These are phyloP conservation scores for Myotis myotis DNA, from an alignment of 2,797 vertebrate genomes.

Conservation along the genomic window DNA sequence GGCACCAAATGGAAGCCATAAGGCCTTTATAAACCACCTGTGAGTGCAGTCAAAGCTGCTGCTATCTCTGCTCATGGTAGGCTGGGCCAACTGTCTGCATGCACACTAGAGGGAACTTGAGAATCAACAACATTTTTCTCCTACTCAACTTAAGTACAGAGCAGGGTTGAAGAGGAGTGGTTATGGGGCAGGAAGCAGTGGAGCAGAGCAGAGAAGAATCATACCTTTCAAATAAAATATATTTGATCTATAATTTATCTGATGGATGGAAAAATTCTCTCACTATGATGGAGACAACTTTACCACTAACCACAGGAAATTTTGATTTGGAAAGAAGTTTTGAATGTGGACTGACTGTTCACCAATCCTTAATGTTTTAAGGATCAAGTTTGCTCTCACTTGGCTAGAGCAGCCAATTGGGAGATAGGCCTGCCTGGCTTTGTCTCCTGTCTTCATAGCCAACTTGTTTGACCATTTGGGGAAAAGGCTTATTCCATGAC, in stretches of 20 bases:
- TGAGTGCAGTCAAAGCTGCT: neutral
- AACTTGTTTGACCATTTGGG: neutral
- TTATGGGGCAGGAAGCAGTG: neutral
- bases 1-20: neutral
- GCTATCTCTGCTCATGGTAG: neutral
- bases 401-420: slow-evolving; percentile 23
- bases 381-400: neutral
- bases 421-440: neutral
- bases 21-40: neutral
- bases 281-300: neutral
- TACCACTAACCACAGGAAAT: slow-evolving; percentile 28
- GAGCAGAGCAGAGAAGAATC: neutral
- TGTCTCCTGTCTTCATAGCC: slow-evolving; percentile 11
- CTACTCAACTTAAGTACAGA: neutral
- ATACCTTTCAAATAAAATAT: neutral
- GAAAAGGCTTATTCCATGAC: neutral
- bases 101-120: neutral
- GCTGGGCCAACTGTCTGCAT: neutral
- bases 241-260: neutral
- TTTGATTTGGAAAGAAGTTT: slow-evolving; percentile 20
- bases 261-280: slow-evolving; percentile 1
- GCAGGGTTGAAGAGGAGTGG: neutral
- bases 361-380: slow-evolving; percentile 4
- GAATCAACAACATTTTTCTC: neutral
- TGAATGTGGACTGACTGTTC: neutral